Evolutionary conservation across 2,113 vertebrate species (phyloP), one percentile per base, ranked within the genome.

Genomic region (Beaufortia kweichowensis): DNA sequence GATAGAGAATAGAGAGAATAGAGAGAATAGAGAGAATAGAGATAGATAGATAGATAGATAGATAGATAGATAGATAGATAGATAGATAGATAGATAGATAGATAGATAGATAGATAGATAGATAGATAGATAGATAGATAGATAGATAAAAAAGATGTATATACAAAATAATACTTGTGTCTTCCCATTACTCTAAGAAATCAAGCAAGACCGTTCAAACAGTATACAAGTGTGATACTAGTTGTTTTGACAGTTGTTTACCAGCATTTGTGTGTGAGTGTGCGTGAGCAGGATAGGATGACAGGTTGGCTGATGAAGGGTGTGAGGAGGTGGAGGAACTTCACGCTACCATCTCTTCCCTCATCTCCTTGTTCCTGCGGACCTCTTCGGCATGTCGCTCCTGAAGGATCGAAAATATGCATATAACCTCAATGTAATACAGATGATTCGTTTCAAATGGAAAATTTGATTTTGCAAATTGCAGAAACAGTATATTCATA

Each of bases 281-380:
- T 73, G 68, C 70, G 86, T 88, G 63, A 63, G 50, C 78, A 57
- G 68, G 41, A 57, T 57, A 70, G 70, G 70, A 79, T 74, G 62
- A 64, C 28, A 43, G 48, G 87, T 80, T 81, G 84, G 83, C 85
- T 88, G 81, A 82, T 84, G 71, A 81, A 56, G 55, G 41, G 76
- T 60, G 50, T 59, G 77, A 75, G 53, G 79, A 59, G 55, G 77
- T 28, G 69, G 11, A 75, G 10, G 29, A 57, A 57, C 68, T 83
- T 92, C 88, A 92, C 79, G 89, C 90, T 84, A 82, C 85, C 82
- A 90, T 79, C 79, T 96, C 94, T 88, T 98, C 95, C 85, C 92
- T 95, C 83, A 97, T 88, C 91, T 98, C 96, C 93, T 98, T 98
- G 92, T 98, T 98, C 93, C 93, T 95, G 90, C 96, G 94, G 85